A percentile compares a stretch with the other conserved stretches of the same genome.
Conservation (phyloP, 2,113 vertebrate genomes). For the Bolborhynchus lineola region DNA sequence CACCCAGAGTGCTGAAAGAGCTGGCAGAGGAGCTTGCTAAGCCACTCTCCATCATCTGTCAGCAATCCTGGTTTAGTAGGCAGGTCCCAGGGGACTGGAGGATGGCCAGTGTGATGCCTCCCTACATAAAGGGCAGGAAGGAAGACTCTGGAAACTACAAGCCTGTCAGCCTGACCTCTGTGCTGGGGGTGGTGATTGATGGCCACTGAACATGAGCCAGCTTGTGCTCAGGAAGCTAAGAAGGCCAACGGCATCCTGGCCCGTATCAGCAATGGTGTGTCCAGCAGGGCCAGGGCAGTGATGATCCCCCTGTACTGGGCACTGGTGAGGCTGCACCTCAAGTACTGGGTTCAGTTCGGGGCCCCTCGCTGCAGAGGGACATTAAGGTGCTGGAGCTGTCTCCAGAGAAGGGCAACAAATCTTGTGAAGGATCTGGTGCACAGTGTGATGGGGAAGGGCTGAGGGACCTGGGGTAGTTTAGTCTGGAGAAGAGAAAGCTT, state of each 20-base stretch:
- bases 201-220: neutral
- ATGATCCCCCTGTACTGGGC: neutral
- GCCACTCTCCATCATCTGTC: neutral
- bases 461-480: neutral
- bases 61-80: neutral
- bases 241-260: neutral
- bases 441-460: neutral
- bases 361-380: neutral
- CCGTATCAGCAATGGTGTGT: neutral
- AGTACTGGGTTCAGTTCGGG: neutral
- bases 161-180: neutral
- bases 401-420: neutral
- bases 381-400: neutral
- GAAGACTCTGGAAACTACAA: neutral
- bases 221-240: neutral
- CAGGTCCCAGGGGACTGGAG: neutral
- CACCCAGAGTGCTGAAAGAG: neutral
- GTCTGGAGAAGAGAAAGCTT: neutral
- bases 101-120: neutral
- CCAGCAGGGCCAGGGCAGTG: neutral
- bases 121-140: neutral
- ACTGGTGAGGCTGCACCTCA: neutral
- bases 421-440: neutral
- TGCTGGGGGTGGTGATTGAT: neutral
- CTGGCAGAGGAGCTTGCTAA: neutral